These are phyloP conservation scores for Hirtodrosophila trivittata DNA, from an alignment of 2,888 invertebrate species.

Conservation along the genomic window DNA sequence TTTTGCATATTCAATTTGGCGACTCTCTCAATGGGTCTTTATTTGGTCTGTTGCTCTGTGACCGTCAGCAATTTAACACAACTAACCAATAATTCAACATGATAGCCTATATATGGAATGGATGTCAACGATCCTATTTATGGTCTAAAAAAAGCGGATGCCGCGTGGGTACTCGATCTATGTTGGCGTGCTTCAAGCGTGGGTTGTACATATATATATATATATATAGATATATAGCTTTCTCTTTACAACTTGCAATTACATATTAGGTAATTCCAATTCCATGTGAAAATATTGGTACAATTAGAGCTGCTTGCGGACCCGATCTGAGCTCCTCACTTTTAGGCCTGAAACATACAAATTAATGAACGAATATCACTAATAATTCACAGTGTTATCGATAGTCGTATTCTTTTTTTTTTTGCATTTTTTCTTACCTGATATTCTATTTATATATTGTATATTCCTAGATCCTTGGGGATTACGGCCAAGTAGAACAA, in stretches of 20 bases:
- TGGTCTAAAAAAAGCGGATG: constrained; percentile 13
- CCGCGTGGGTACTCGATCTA: background rate
- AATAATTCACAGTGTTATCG: too few relatives aligned
- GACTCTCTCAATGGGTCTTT: constrained; percentile 14
- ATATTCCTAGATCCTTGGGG: too few relatives aligned
- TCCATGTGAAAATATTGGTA: too few relatives aligned
- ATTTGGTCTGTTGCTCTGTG: constrained; percentile 1
- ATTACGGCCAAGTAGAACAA: too few relatives aligned
- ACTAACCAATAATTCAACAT: constrained; percentile 3
- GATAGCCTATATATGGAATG: constrained; percentile 5
- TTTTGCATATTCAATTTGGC: constrained; percentile 19
- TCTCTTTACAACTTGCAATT: background rate
- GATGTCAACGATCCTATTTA: background rate
- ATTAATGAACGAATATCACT: too few relatives aligned
- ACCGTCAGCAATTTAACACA: constrained; percentile 18
- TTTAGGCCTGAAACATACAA: too few relatives aligned
- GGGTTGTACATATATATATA: background rate
- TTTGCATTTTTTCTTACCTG: too few relatives aligned
- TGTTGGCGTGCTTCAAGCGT: background rate
- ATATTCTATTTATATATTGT: too few relatives aligned
- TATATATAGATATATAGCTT: background rate
- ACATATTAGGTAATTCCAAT: too few relatives aligned
- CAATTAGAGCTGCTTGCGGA: too few relatives aligned
- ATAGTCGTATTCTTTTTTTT: too few relatives aligned
- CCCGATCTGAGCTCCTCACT: too few relatives aligned